phyloP scores from a whole-genome alignment of 2,888 invertebrate species.

The Clistopyga incitator region DNA sequence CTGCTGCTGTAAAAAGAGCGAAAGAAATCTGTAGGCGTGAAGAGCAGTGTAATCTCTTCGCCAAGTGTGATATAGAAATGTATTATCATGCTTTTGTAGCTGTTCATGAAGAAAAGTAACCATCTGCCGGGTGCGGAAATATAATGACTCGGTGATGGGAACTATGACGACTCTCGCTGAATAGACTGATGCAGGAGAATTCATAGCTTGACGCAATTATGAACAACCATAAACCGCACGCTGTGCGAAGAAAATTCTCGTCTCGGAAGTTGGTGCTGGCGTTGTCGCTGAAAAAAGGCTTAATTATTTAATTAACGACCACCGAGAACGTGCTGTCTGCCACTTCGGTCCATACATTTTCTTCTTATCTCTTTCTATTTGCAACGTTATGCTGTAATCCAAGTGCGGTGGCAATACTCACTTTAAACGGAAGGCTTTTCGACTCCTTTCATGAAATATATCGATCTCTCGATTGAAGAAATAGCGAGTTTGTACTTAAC shows the following conservation, averaged over 20 bases:
- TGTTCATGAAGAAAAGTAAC: background rate
- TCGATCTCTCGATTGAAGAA: too few species aligned
- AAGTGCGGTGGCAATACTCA: too few species aligned
- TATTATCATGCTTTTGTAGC: background rate
- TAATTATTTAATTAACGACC: slow-evolving; percentile 31
- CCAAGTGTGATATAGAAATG: background rate
- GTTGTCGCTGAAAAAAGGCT: background rate
- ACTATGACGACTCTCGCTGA: slow-evolving; percentile 49
- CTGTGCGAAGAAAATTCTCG: slow-evolving; percentile 2
- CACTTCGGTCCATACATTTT: background rate
- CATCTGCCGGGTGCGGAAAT: background rate
- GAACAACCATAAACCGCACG: background rate
- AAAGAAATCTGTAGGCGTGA: background rate
- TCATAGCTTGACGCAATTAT: slow-evolving; percentile 13
- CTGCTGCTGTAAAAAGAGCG: slow-evolving; percentile 13
- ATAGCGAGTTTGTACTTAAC: too few species aligned
- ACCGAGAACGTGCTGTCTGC: background rate
- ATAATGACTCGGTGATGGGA: slow-evolving; percentile 52
- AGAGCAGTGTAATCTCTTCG: slow-evolving; percentile 6
- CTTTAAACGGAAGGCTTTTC: too few species aligned
- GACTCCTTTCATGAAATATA: too few species aligned
- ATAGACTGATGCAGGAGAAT: background rate
- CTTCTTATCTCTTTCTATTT: background rate
- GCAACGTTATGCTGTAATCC: background rate
- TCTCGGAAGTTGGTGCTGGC: background rate